These are phyloP conservation scores for Tridacna gigas DNA, from an alignment of 2,888 invertebrate species.

Conservation along the genomic window DNA sequence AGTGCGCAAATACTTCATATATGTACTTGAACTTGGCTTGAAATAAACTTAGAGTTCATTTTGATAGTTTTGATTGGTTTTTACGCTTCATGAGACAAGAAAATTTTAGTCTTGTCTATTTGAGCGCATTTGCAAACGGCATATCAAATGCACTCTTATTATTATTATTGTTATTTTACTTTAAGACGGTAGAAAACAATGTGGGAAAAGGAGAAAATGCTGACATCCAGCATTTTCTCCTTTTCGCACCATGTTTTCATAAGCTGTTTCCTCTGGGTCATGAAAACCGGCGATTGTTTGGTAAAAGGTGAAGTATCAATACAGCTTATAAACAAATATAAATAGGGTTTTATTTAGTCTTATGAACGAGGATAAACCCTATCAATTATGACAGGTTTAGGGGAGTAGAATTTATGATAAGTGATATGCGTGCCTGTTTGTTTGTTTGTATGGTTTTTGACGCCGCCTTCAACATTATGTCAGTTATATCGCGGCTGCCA, in stretches of 20 bases:
- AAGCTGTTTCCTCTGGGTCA: too few relatives aligned
- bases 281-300: too few relatives aligned
- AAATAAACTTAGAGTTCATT: too few relatives aligned
- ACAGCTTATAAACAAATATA: background rate
- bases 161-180: background rate
- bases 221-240: background rate
- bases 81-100: background rate
- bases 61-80: background rate
- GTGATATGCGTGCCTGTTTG: too few relatives aligned
- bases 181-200: background rate
- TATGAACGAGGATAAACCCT: background rate
- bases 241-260: too few relatives aligned
- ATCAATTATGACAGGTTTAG: background rate
- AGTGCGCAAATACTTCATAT: too few relatives aligned
- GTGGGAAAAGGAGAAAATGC: conserved; percentile 6
- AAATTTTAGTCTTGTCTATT: background rate
- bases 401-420: too few relatives aligned
- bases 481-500: too few relatives aligned
- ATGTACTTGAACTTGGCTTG: too few relatives aligned
- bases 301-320: background rate
- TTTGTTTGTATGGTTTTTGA: too few relatives aligned
- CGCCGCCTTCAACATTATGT: too few relatives aligned
- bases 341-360: background rate
- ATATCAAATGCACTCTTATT: too few relatives aligned
- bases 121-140: background rate